Conservation (phyloP, 2,113 vertebrate species). For the Gnathonemus longibarbis region DNA sequence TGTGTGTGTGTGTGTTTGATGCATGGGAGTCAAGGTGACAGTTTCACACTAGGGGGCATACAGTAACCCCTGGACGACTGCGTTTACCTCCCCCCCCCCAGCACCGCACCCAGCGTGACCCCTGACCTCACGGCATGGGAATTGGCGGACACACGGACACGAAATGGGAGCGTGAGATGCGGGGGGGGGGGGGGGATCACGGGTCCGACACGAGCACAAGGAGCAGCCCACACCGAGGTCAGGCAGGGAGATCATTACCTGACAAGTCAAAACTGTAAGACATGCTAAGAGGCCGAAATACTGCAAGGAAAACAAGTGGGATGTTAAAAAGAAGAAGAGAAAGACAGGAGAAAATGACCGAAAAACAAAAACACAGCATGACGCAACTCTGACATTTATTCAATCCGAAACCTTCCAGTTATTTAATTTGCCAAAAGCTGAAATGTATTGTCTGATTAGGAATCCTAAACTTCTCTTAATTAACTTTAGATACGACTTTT, state of each 20-base stretch:
- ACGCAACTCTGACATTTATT: neutral
- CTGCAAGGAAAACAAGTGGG: conserved; percentile 80
- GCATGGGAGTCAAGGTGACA: neutral
- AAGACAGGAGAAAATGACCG: neutral
- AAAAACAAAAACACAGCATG: neutral
- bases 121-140: conserved; percentile 20
- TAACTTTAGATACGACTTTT: neutral
- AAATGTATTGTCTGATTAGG: neutral
- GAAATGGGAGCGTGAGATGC: conserved; percentile 41
- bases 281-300: conserved; percentile 90
- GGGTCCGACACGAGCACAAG: conserved; percentile 44
- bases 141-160: conserved; percentile 27
- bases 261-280: conserved; percentile 98
- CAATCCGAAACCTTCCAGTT: neutral
- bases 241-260: conserved; percentile 82
- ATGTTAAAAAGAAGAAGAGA: conserved; percentile 53
- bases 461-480: neutral
- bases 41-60: neutral
- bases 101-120: conserved; percentile 19
- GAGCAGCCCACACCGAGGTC: conserved; percentile 41
- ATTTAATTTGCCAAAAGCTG: neutral
- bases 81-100: neutral
- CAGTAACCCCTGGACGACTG: neutral
- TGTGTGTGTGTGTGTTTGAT: neutral
- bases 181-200: conserved; percentile 18